Evolutionary conservation across 1,140 invertebrate genomes (phyloP).

Genomic region (Anoplophora glabripennis): DNA sequence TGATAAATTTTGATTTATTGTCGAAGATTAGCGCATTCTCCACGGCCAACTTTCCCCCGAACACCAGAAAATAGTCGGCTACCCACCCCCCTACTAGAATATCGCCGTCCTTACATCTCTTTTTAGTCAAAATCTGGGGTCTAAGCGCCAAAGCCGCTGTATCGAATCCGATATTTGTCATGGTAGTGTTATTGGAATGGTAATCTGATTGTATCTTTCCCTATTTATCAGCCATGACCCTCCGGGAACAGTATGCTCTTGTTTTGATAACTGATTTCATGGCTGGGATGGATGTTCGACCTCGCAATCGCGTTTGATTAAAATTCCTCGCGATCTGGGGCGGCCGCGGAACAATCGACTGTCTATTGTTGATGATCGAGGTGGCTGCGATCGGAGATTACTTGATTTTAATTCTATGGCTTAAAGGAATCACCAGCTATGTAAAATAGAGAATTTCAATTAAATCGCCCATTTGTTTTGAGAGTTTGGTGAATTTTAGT

Average conservation of each 20-base stretch:
- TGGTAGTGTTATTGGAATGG: constrained; percentile 8
- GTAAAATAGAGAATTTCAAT: too few relatives aligned
- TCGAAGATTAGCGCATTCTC: too few relatives aligned
- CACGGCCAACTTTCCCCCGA: not conserved
- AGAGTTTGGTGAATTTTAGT: too few relatives aligned
- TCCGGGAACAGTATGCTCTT: not conserved
- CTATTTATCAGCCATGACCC: constrained; percentile 1
- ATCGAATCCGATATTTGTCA: constrained; percentile 5
- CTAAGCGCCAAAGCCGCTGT: not conserved
- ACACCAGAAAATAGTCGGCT: constrained; percentile 2
- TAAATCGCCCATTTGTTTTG: too few relatives aligned
- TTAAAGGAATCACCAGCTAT: too few relatives aligned
- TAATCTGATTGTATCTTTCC: constrained; percentile 10
- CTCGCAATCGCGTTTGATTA: not conserved
- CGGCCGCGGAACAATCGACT: not conserved
- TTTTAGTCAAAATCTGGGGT: not conserved
- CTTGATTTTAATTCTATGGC: too few relatives aligned
- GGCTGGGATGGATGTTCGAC: not conserved
- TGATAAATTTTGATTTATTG: too few relatives aligned
- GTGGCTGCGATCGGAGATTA: too few relatives aligned
- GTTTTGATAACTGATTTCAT: constrained; percentile 6
- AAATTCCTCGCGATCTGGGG: not conserved
- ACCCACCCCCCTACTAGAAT: not conserved
- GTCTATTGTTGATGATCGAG: not conserved
- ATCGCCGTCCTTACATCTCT: not conserved